Base-by-base conservation (phyloP, 2,888 invertebrate species). In the Hipparchia sbordonii region DNA sequence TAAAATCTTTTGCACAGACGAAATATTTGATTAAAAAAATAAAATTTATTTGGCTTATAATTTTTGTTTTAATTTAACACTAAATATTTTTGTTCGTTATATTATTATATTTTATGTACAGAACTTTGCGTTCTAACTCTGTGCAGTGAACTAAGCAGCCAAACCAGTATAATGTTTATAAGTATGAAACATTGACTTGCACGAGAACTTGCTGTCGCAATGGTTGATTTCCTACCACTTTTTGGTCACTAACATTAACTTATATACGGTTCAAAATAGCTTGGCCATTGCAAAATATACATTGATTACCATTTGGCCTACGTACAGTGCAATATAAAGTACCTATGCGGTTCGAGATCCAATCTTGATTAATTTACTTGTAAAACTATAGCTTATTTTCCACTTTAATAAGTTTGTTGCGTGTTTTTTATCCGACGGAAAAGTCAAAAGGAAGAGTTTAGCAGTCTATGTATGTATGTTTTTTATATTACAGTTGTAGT, bases 101-200 rank as follows among this genome's bases (percentile, higher is more conserved):
- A 7, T 48, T 6, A 46, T 46, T 6, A 48, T 48, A 48, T 48
- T 48, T 6, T 48, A 48, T 60, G 52, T 83, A 84, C 84, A 84
- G 84, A 87, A 89, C 88, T 89, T 88, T 89, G 87, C 88, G 87
- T 89, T 87, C 86, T 89, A 90, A 86, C 88, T 87, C 86, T 87
- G 82, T 84, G 85, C 85, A 85, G 80, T 84, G 87, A 88, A 92
- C 92, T 92, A 91, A 91, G 82, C 87, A 82, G 85, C 85, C 86
- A 85, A 87, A 89, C 88, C 84, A 88, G 85, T 85, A 88, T 89
- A 88, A 90, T 88, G 89, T 89, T 89, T 89, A 88, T 90, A 90
- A 91, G 89, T 90, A 91, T 87, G 87, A 88, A 91, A 86, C 87
- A 86, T 87, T 84, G 86, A 88, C 90, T 89, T 82, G 82, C 78